Evolutionary conservation across 2,888 invertebrate species (phyloP).

Genomic region (Aspidiotus destructor): DNA sequence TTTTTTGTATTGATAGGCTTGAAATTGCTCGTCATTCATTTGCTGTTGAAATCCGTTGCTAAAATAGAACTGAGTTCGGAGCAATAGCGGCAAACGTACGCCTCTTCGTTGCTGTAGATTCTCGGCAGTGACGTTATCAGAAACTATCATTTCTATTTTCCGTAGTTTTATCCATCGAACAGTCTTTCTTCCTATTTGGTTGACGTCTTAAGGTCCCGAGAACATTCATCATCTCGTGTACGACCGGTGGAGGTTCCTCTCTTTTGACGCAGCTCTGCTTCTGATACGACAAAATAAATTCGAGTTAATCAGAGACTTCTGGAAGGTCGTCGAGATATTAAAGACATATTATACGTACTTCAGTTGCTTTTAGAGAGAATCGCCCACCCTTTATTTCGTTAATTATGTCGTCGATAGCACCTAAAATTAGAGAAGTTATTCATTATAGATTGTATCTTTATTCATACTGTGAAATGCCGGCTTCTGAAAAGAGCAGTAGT

Average conservation of each 20-base stretch:
- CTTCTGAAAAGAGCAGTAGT: too few species aligned
- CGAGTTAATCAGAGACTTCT: not conserved
- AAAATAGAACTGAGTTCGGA: too few species aligned
- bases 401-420: constrained; percentile 62
- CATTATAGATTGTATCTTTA: not conserved
- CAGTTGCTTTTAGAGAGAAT: constrained; percentile 58
- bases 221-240: constrained; percentile 59
- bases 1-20: too few species aligned
- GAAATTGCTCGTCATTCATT: too few species aligned
- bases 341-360: constrained; percentile 42
- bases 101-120: too few species aligned
- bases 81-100: too few species aligned
- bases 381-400: constrained; percentile 67
- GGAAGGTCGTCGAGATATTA: not conserved
- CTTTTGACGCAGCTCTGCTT: constrained; percentile 52
- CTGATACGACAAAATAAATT: constrained; percentile 37
- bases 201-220: constrained; percentile 52
- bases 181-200: constrained; percentile 38
- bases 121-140: too few species aligned
- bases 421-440: constrained; percentile 35
- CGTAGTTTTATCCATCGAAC: too few species aligned
- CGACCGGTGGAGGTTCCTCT: constrained; percentile 50
- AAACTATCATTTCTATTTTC: too few species aligned
- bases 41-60: too few species aligned
- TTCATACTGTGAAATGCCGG: too few species aligned